A percentile compares a stretch with the other conserved stretches of the same genome.
phyloP scores from a whole-genome alignment of 2,797 vertebrate species.

The Syndactyla subalaris region DNA sequence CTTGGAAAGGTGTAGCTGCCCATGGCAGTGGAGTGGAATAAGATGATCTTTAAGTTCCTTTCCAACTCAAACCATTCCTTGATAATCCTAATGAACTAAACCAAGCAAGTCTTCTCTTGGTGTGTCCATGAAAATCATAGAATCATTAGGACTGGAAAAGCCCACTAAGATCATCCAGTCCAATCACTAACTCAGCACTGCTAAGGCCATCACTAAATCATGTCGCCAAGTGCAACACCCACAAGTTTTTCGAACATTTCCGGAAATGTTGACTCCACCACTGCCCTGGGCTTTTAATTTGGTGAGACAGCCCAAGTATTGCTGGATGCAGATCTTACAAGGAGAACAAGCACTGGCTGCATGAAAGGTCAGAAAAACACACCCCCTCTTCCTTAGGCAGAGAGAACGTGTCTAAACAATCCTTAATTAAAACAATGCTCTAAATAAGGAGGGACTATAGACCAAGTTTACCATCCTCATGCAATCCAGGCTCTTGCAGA shows the following conservation, averaged over 20 bases:
- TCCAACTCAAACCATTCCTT: background rate
- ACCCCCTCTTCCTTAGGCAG: background rate
- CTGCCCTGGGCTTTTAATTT: background rate
- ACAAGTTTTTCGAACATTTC: background rate
- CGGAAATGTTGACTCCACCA: background rate
- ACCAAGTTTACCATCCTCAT: slow-evolving; percentile 79
- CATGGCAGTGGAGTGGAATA: background rate
- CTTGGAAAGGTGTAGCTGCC: background rate
- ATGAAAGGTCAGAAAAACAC: background rate
- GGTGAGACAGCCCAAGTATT: background rate
- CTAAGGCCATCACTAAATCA: background rate
- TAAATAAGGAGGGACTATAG: background rate
- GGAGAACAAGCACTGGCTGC: background rate
- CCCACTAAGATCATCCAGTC: background rate
- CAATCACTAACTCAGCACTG: background rate
- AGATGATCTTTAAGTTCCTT: background rate
- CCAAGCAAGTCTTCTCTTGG: background rate
- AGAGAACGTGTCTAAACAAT: background rate
- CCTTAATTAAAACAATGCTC: background rate
- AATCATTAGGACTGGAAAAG: background rate
- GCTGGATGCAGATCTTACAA: background rate
- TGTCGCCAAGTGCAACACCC: background rate
- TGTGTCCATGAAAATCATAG: background rate
- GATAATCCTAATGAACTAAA: background rate
- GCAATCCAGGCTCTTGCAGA: slow-evolving; percentile 60